phyloP scores from a whole-genome alignment of 2,888 invertebrate species.

The Trisateles emortualis region DNA sequence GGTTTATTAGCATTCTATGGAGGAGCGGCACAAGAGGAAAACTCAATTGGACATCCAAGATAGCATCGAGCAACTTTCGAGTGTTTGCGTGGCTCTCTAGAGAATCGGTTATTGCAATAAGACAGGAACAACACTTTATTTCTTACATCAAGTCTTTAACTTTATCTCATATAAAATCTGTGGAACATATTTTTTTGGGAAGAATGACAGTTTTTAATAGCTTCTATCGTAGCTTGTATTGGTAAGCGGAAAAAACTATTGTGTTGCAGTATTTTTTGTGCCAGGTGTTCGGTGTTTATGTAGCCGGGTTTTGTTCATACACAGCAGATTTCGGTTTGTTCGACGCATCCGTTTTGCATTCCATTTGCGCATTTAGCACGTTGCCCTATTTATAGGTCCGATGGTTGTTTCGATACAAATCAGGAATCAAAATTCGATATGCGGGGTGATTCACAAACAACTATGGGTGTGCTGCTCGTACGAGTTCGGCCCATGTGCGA shows the following conservation, averaged over 20 bases:
- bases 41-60: conserved; percentile 73
- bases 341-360: conserved; percentile 63
- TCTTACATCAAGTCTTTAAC: conserved; percentile 23
- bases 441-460: conserved; percentile 75
- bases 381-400: conserved; percentile 53
- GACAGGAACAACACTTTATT: conserved; percentile 21
- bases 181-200: conserved; percentile 10
- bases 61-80: conserved; percentile 60
- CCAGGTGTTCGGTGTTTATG: conserved; percentile 22
- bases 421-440: conserved; percentile 79
- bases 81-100: conserved; percentile 51
- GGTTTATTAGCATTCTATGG: conserved; percentile 72
- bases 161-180: conserved; percentile 16
- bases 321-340: conserved; percentile 35
- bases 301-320: conserved; percentile 23
- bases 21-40: conserved; percentile 59
- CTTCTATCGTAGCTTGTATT: too few relatives aligned
- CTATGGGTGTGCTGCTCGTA: conserved; percentile 60
- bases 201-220: conserved; percentile 22
- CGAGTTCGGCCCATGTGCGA: conserved; percentile 58
- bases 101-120: conserved; percentile 47
- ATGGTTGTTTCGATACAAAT: conserved; percentile 64
- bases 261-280: conserved; percentile 23
- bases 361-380: conserved; percentile 63
- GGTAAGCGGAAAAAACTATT: conserved; percentile 25